phyloP scores from a whole-genome alignment of 2,113 vertebrate species.

The Phocoena sinus region DNA sequence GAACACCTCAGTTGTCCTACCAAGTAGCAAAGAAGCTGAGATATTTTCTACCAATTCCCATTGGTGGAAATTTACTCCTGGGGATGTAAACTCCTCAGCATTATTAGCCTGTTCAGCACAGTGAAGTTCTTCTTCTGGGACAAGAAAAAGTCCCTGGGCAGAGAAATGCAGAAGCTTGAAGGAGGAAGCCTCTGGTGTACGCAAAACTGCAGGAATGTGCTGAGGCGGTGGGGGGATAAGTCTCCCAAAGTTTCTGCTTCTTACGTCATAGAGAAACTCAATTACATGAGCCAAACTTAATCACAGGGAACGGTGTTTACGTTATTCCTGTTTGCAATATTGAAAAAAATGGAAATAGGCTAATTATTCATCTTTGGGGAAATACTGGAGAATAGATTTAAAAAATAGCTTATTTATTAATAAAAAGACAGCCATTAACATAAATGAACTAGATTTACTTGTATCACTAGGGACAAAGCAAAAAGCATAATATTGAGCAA shows the following conservation, averaged over 20 bases:
- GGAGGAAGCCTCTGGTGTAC: neutral
- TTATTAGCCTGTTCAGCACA: neutral
- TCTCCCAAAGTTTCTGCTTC: neutral
- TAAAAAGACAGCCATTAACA: neutral
- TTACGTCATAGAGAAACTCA: neutral
- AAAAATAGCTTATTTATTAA: neutral
- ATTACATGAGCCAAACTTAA: neutral
- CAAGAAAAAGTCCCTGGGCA: neutral
- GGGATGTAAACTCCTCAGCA: neutral
- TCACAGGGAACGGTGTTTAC: neutral
- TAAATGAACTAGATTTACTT: neutral
- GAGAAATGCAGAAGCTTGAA: neutral
- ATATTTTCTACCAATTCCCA: neutral
- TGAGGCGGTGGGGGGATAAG: neutral
- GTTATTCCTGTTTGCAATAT: neutral
- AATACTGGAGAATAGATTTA: neutral
- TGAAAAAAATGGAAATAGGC: neutral
- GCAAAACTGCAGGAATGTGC: neutral
- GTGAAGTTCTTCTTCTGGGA: neutral
- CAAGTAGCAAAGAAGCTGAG: neutral
- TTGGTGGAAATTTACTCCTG: neutral
- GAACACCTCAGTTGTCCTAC: neutral
- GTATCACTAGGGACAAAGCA: neutral
- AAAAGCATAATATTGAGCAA: neutral
- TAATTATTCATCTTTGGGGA: neutral